A percentile compares a stretch with the other conserved stretches of the same genome.
Evolutionary conservation across 2,888 invertebrate species (phyloP).

Genomic region (Noctuana brunneofusca): DNA sequence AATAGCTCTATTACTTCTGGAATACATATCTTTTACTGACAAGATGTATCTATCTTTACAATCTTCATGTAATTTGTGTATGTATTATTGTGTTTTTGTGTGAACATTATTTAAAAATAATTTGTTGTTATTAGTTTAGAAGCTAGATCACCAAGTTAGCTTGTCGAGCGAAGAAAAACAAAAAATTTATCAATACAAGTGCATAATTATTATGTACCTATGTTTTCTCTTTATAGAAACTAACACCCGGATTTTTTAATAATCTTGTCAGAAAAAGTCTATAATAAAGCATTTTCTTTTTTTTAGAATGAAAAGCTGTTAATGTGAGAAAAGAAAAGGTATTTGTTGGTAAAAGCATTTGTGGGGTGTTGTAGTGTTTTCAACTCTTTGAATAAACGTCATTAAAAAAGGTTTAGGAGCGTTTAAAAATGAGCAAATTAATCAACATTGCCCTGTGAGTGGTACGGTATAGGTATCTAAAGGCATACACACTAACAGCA

Average conservation of each 20-base stretch:
- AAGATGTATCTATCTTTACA: too few relatives aligned
- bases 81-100: too few relatives aligned
- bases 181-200: not conserved
- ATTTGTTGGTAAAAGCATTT: not conserved
- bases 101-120: too few relatives aligned
- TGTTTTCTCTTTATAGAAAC: not conserved
- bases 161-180: not conserved
- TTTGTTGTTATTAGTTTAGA: too few relatives aligned
- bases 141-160: not conserved
- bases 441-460: not conserved
- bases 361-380: not conserved
- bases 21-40: too few relatives aligned
- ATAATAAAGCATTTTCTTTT: not conserved
- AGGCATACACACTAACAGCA: too few relatives aligned
- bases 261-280: not conserved
- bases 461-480: too few relatives aligned
- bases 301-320: not conserved
- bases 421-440: slow-evolving; percentile 1
- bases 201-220: not conserved
- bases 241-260: not conserved
- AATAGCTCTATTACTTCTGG: too few relatives aligned
- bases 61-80: too few relatives aligned
- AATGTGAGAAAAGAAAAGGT: not conserved
- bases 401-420: not conserved
- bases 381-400: not conserved